Evolutionary conservation across 2,113 vertebrate genomes (phyloP).

Genomic region (Gorsachius goisagi): DNA sequence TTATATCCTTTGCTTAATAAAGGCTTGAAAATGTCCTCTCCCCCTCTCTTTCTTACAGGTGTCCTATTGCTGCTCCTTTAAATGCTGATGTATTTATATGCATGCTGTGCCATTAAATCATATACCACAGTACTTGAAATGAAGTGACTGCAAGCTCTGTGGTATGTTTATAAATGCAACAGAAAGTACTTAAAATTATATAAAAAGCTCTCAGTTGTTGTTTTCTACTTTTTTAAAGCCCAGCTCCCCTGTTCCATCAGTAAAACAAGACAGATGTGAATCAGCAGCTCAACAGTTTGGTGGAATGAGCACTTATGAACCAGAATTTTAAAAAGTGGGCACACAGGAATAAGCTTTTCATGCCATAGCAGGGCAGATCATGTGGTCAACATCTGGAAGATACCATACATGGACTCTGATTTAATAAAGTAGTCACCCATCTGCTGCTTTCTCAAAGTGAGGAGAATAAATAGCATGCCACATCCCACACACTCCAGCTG

Average conservation of each 20-base stretch:
- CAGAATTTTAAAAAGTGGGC: conserved; percentile 30
- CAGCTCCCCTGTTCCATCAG: neutral
- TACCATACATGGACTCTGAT: conserved; percentile 52
- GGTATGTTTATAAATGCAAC: conserved; percentile 20
- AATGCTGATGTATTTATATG: conserved; percentile 5
- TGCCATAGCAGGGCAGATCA: conserved; percentile 42
- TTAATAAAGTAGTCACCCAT: conserved; percentile 74
- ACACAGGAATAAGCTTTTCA: conserved; percentile 42
- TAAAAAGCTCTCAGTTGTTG: conserved; percentile 15
- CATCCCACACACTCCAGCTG: conserved; percentile 81
- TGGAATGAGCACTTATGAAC: neutral
- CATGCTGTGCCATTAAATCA: neutral
- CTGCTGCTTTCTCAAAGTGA: conserved; percentile 71
- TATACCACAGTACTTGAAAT: neutral
- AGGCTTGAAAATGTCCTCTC: neutral
- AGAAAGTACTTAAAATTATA: conserved; percentile 47
- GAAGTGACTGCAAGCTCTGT: conserved; percentile 9
- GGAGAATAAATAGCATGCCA: conserved; percentile 76
- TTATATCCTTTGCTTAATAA: neutral
- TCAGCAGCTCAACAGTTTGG: conserved; percentile 18
- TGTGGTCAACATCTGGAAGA: conserved; percentile 75
- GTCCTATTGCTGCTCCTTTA: neutral
- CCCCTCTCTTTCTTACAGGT: neutral
- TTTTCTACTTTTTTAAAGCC: neutral
- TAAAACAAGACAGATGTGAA: conserved; percentile 48